Evolutionary conservation across 2,888 invertebrate species (phyloP).

Genomic region (Tetrapedia diversipes): DNA sequence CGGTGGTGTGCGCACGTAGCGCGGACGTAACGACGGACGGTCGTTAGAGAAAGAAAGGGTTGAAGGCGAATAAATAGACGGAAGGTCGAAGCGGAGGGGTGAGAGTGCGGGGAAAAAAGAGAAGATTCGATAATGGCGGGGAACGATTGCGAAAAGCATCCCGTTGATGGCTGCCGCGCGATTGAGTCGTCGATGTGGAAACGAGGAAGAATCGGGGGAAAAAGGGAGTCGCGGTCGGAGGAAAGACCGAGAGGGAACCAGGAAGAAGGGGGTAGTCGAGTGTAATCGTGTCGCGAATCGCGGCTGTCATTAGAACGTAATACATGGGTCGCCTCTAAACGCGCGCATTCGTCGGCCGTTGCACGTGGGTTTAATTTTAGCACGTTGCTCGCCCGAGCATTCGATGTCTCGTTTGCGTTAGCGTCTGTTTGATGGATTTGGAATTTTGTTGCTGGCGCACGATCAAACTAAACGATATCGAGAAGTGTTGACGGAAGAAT

Average conservation of each 20-base stretch:
- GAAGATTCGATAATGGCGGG: conserved; percentile 69
- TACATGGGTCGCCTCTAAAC: conserved; percentile 41
- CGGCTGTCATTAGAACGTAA: conserved; percentile 61
- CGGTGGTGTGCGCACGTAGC: background rate
- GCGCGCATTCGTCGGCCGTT: conserved; percentile 5
- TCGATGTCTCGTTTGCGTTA: conserved; percentile 8
- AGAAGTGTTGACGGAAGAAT: no score
- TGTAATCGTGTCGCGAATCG: conserved; percentile 59
- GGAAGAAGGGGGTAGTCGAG: conserved; percentile 41
- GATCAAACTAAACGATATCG: no score
- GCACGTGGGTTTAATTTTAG: conserved; percentile 39
- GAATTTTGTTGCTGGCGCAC: no score
- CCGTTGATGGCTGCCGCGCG: conserved; percentile 50
- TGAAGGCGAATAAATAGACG: conserved; percentile 28
- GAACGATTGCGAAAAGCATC: conserved; percentile 66
- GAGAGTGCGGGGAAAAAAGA: conserved; percentile 43
- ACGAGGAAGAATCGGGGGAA: conserved; percentile 32
- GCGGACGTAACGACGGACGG: conserved; percentile 45
- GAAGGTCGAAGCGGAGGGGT: conserved; percentile 16
- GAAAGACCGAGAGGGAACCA: conserved; percentile 24
- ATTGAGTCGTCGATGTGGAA: conserved; percentile 66
- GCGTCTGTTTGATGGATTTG: no score
- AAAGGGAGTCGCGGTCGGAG: conserved; percentile 26
- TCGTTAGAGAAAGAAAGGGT: conserved; percentile 53
- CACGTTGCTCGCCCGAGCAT: conserved; percentile 1